Base-by-base conservation (phyloP, 1,140 invertebrate species). In the Microplitis demolitor region DNA sequence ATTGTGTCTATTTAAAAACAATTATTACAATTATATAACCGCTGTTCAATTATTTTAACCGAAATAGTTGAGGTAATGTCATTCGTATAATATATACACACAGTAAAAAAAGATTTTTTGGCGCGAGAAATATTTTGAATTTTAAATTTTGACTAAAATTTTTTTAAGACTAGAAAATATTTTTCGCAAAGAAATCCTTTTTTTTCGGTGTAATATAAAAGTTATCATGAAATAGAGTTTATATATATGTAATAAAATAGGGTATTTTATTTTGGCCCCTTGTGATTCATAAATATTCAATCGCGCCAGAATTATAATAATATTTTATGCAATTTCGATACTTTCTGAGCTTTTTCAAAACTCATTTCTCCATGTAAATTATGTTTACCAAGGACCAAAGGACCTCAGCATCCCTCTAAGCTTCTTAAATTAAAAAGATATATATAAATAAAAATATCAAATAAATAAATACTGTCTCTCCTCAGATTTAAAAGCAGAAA, bases 341-440 rank as follows among this genome's bases (percentile, higher is more conserved):
- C 75, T 80, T 82, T 66, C 74, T 78, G 71, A 77, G 76, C 76
- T 82, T 83, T 81, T 80, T 78, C 73, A 75, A 77, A 84, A 78
- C 79, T 80, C 78, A 85, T 84, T 85, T 84, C 78, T 71, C 77
- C 75, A 85, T 85, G 82, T 86, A 86, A 87, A 85, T 87, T 78
- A 72, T 82, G 74, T 81, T 79, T 81, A 60, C 67, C 34, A 54
- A 31, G 53, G 51, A 45, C 33, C 58, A 64, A 69, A 64, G 31
- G 34, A 62, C 58, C 68, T 34, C 66, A 35, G 34, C 58, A 45
- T 66, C 63, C 33, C 62, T 31, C 33, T 73, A 69, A 73, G 71
- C 71, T 69, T 68, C 62, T 60, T 33, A 8, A 33, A 31, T 14
- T 33, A 50, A 67, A 67, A 33, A 54, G 58, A 58, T 16, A 58